Evolutionary conservation across 2,113 vertebrate species (phyloP).

Genomic region (Poecile atricapillus): DNA sequence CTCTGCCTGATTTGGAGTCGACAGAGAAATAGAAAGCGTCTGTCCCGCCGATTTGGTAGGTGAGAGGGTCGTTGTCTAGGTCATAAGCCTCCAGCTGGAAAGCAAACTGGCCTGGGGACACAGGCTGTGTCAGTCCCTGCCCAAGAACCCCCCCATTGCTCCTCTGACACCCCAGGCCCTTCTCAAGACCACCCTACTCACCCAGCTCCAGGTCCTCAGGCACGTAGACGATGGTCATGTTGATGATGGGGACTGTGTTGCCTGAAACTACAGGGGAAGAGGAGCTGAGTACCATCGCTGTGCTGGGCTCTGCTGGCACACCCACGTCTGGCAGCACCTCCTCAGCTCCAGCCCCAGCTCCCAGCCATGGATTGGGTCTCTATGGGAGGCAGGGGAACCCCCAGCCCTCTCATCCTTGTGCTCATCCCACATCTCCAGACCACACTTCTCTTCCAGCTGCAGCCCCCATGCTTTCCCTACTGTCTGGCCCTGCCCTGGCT

Average conservation of each 20-base stretch:
- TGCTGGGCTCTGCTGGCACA: rapidly evolving
- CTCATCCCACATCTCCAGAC: background rate
- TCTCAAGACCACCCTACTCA: background rate
- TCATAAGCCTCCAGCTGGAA: background rate
- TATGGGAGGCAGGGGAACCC: background rate
- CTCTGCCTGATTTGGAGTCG: rapidly evolving
- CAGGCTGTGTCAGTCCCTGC: background rate
- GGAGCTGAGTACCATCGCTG: background rate
- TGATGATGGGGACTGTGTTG: slow-evolving; percentile 25
- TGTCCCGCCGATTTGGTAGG: background rate
- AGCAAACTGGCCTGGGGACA: background rate
- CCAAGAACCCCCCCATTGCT: rapidly evolving
- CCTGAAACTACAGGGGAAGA: slow-evolving; percentile 19
- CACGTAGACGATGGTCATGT: background rate
- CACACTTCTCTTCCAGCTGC: rapidly evolving
- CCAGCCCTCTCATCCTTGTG: background rate
- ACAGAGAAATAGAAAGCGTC: background rate
- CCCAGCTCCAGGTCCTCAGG: slow-evolving; percentile 17
- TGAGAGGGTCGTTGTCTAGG: background rate
- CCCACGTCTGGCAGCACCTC: rapidly evolving
- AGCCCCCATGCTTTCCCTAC: background rate
- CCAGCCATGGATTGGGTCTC: background rate
- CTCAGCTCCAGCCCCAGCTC: background rate
- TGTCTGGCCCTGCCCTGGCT: background rate
- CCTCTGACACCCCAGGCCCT: background rate